Conservation (phyloP, 2,888 invertebrate species). For the Lymantria monacha region DNA sequence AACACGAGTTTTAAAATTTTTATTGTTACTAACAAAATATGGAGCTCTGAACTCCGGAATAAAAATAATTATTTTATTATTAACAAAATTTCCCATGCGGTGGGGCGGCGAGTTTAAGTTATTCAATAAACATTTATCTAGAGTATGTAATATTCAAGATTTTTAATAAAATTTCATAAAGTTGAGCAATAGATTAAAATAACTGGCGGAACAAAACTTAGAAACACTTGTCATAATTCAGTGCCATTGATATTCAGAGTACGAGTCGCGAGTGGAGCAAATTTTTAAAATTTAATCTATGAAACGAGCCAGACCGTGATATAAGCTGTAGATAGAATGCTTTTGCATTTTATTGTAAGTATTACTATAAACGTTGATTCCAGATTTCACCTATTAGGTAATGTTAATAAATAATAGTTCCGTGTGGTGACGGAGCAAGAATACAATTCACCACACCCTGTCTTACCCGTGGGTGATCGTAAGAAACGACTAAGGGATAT, state of each 20-base stretch:
- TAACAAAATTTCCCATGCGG: too few relatives aligned
- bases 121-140: background rate
- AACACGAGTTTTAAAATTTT: too few relatives aligned
- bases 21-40: too few relatives aligned
- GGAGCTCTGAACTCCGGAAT: too few relatives aligned
- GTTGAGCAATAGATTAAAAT: slow-evolving; percentile 35
- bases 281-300: slow-evolving; percentile 77
- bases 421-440: too few relatives aligned
- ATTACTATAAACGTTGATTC: slow-evolving; percentile 1
- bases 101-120: too few relatives aligned
- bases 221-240: slow-evolving; percentile 60
- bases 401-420: too few relatives aligned
- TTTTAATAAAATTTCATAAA: slow-evolving; percentile 30
- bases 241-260: slow-evolving; percentile 64
- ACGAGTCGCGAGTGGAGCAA: slow-evolving; percentile 62
- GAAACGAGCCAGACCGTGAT: slow-evolving; percentile 54
- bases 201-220: slow-evolving; percentile 47
- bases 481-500: too few relatives aligned
- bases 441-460: too few relatives aligned
- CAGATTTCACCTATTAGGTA: too few relatives aligned
- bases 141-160: background rate
- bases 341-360: slow-evolving; percentile 34
- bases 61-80: too few relatives aligned
- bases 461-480: too few relatives aligned
- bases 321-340: slow-evolving; percentile 45